These are phyloP conservation scores for Drosophila picticornis DNA, from an alignment of 2,888 invertebrate genomes.

Conservation along the genomic window DNA sequence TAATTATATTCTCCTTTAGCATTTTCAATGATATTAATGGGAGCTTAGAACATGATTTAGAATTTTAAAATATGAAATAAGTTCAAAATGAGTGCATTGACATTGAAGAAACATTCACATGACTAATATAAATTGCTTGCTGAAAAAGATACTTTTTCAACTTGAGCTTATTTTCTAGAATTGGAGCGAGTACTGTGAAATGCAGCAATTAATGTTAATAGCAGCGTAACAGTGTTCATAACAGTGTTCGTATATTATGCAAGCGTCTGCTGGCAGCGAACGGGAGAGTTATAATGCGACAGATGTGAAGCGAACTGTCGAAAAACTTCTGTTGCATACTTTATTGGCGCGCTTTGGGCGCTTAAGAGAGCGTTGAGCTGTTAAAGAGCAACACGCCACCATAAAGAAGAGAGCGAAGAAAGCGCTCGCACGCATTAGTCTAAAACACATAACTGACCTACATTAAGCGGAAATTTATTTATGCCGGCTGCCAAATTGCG, in stretches of 20 bases:
- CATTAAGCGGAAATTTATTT: slow-evolving; percentile 80
- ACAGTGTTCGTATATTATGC: slow-evolving; percentile 49
- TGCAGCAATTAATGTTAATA: slow-evolving; percentile 38
- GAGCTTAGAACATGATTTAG: neutral
- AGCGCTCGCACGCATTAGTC: slow-evolving; percentile 10
- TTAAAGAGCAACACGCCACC: slow-evolving; percentile 12
- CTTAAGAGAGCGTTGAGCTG: slow-evolving; percentile 47
- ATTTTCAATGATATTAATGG: neutral
- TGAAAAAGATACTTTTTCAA: neutral
- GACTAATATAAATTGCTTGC: neutral
- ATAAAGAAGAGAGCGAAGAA: slow-evolving; percentile 2
- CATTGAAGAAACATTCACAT: neutral
- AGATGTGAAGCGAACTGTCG: slow-evolving; percentile 39
- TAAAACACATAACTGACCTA: slow-evolving; percentile 75
- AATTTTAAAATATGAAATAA: neutral
- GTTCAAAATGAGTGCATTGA: neutral
- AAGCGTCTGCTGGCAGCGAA: slow-evolving; percentile 37
- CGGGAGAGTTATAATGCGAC: slow-evolving; percentile 22
- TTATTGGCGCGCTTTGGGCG: slow-evolving; percentile 21
- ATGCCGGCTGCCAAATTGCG: slow-evolving; percentile 80
- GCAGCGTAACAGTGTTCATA: slow-evolving; percentile 10
- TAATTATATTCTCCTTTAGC: neutral
- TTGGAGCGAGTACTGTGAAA: slow-evolving; percentile 11
- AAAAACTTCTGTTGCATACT: slow-evolving; percentile 44
- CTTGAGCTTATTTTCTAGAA: neutral